Base-by-base conservation (phyloP, 2,113 vertebrate species). In the Natator depressus region DNA sequence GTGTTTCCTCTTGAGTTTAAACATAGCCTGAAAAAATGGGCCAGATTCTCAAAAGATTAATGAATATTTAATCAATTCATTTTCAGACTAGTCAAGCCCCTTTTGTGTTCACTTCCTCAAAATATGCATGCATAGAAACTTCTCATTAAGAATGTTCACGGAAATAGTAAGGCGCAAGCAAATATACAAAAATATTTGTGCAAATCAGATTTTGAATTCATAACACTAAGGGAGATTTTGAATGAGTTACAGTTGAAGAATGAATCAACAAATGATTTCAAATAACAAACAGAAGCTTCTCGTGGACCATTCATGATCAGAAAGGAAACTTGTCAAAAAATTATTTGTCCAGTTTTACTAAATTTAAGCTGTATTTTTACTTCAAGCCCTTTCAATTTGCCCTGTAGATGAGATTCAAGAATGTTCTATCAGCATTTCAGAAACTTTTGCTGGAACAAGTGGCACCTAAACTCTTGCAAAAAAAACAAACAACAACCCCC, bases 381-480 rank as follows among this genome's bases (percentile, higher is more conserved):
- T 93, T 97, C 91, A 97, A 94, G 94, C 95, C 57, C 85, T 91
- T 89, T 83, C 12, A 29, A 79, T 90, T 93, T 91, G 90, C 91
- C 89, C 50, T 90, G 50, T 1, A 25, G 91, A 96, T 54, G 88
- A 92, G 89, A 84, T 24, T 86, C 86, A 13, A 88, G 24, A 1
- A 82, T 93, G 59, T 54, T 93, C 93, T 96, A 94, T 59, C 65
- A 69, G 62, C 62, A 20, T 69, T 69, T 35, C 62, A 91, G 93
- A 94, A 95, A 90, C 84, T 95, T 96, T 35, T 10, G 10, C 38
- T 87, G 94, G 91, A 80, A 93, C 2, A 4, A 87, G 89, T 83
- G 65, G 20, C 38, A 35, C 42, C 8, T 49, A 69, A 19, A n/a
- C 91, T 94, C 13, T 83, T 88, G 87, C 87, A 78, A 84, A 53